Evolutionary conservation across 1,140 invertebrate species (phyloP), one percentile per base, ranked within the genome.

Genomic region (Telenomus remus): DNA sequence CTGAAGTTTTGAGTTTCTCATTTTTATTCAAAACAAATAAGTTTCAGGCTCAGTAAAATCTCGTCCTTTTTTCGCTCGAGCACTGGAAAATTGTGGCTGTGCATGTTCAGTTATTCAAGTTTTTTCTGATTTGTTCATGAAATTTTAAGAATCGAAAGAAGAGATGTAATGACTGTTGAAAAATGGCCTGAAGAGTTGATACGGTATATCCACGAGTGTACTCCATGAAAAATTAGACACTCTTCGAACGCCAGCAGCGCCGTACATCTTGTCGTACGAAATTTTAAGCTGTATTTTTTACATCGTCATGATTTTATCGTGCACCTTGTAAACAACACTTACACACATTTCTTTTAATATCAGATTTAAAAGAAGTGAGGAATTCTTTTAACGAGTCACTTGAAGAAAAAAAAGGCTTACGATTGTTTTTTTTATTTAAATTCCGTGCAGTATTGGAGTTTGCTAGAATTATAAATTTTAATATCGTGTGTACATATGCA

Each of bases 231-330:
- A 66, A 57, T 56, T 56, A 49, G 47, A 49, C 37, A 44, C 46
- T 57, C 50, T 65, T 66, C 16, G 53, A 44, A 43, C 16, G 19
- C 37, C 34, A 66, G 47, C 53, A 50, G 44, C 53, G 27, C 44
- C 35, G 63, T 66, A 16, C 19, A 33, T 59, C 64, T 68, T 68
- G 64, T 39, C 12, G 64, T 44, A 59, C 54, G 48, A 68, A 51
- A 57, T 56, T 50, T 68, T 39, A 14, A n/a, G 8, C 9, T 13
- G 48, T n/a, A 57, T 57, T 59, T 66, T 66, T 56, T 65, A 64
- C 54, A 56, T 66, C 54, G 63, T 51, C 63, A 66, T 56, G 63
- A 66, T 66, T 56, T 66, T 66, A 66, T 68, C 64, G 64, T 42
- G n/a, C 3, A 50, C 44, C 64, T 49, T 68, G 64, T 46, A 68